Evolutionary conservation across 2,797 vertebrate genomes (phyloP).

Genomic region (Helostoma temminkii): DNA sequence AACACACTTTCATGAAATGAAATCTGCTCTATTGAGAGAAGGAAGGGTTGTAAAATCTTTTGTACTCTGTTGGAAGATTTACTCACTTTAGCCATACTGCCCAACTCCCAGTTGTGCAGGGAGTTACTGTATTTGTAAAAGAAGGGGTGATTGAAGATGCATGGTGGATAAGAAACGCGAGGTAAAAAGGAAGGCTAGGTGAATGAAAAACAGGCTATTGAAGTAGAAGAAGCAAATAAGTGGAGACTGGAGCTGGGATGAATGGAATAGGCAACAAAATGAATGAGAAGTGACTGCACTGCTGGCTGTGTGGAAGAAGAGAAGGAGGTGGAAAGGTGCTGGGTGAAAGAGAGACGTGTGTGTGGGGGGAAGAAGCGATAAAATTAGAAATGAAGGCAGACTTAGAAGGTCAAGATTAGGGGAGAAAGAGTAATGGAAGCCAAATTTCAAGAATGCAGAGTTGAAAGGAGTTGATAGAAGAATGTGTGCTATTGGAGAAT

Average conservation of each 20-base stretch:
- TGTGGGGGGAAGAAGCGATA: too few species aligned
- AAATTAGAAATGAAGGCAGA: too few species aligned
- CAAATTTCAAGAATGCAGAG: too few species aligned
- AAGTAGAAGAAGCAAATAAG: constrained; percentile 32
- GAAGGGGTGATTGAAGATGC: too few species aligned
- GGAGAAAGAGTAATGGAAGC: not conserved
- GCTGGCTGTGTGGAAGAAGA: constrained; percentile 4
- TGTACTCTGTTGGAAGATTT: constrained; percentile 11
- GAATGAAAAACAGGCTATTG: not conserved
- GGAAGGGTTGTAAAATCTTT: not conserved
- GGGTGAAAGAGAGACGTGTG: too few species aligned
- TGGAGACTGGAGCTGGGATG: constrained; percentile 15
- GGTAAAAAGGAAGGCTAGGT: not conserved
- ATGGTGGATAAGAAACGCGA: not conserved
- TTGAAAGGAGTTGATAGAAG: too few species aligned
- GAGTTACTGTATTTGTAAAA: too few species aligned
- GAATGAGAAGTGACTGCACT: constrained; percentile 28
- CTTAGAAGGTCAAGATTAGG: too few species aligned
- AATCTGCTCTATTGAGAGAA: not conserved
- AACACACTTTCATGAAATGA: not conserved
- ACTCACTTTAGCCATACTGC: too few species aligned
- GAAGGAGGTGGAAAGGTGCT: not conserved
- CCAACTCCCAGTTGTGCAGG: too few species aligned
- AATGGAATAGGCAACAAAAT: constrained; percentile 18
- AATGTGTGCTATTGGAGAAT: too few species aligned